phyloP scores from a whole-genome alignment of 2,797 vertebrate genomes.

The Malurus leucopterus region DNA sequence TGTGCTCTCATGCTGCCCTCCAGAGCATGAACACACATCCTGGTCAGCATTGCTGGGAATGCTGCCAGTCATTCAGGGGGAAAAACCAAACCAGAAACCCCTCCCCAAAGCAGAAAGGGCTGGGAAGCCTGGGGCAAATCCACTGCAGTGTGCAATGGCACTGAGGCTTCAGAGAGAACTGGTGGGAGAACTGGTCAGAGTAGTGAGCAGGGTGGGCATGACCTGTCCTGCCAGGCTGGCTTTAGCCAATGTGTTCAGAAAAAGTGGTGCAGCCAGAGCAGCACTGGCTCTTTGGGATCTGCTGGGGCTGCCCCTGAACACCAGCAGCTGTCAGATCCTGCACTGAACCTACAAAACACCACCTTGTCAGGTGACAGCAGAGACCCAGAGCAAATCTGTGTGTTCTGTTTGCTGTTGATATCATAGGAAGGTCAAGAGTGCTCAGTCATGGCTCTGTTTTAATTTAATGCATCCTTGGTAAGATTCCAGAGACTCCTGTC shows the following conservation, averaged over 20 bases:
- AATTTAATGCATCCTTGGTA: neutral
- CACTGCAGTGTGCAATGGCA: neutral
- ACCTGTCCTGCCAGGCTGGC: neutral
- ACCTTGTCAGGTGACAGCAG: neutral
- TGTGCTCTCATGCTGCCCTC: slow-evolving; percentile 47
- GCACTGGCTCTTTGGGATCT: neutral
- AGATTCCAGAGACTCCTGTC: neutral
- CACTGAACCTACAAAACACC: neutral
- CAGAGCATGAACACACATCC: slow-evolving; percentile 8
- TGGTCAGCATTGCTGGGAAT: neutral
- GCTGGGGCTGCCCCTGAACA: neutral
- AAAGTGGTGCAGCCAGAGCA: neutral
- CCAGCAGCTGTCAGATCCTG: neutral
- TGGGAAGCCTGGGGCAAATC: neutral
- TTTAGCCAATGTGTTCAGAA: neutral
- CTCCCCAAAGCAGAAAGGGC: neutral
- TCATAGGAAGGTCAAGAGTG: neutral
- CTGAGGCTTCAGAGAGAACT: neutral
- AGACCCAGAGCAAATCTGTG: neutral
- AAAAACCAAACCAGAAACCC: fast-evolving
- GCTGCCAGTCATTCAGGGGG: neutral
- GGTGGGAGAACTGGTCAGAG: neutral
- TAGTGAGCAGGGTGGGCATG: neutral
- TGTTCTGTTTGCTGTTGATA: neutral
- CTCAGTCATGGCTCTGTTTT: neutral